Conservation (phyloP, 2,888 invertebrate genomes). For the Ceramica pisi region DNA sequence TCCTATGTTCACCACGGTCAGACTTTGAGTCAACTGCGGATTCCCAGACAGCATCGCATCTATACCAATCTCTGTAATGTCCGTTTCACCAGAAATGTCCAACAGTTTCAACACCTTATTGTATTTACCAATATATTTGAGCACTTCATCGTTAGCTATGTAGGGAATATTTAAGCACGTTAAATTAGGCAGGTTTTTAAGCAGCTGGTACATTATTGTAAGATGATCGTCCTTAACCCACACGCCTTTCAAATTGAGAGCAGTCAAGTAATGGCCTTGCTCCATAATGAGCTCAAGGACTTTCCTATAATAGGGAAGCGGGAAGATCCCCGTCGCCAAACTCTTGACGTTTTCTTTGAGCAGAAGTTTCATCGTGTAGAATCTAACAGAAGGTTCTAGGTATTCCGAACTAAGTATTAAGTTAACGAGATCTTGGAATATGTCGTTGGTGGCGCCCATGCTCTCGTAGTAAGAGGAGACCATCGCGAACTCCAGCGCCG, state of each 20-base stretch:
- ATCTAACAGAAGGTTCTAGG: conserved; percentile 92
- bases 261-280: conserved; percentile 92
- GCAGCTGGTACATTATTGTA: conserved; percentile 91
- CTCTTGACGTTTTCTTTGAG: conserved; percentile 92
- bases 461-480: conserved; percentile 91
- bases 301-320: conserved; percentile 93
- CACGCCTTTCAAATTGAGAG: conserved; percentile 93
- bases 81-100: conserved; percentile 93
- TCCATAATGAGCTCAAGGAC: conserved; percentile 92
- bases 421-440: conserved; percentile 93
- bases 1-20: conserved; percentile 92
- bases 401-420: conserved; percentile 92
- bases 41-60: conserved; percentile 89
- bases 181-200: conserved; percentile 91
- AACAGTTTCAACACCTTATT: conserved; percentile 91
- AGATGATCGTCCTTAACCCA: conserved; percentile 94
- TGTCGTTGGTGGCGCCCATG: conserved; percentile 92
- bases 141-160: conserved; percentile 93
- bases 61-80: conserved; percentile 92
- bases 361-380: conserved; percentile 92
- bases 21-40: conserved; percentile 87
- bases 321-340: conserved; percentile 93
- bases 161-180: conserved; percentile 93
- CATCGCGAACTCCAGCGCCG: conserved; percentile 90
- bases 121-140: conserved; percentile 90